Conservation (phyloP, 2,888 invertebrate genomes). For the Sminthurides aquaticus region DNA sequence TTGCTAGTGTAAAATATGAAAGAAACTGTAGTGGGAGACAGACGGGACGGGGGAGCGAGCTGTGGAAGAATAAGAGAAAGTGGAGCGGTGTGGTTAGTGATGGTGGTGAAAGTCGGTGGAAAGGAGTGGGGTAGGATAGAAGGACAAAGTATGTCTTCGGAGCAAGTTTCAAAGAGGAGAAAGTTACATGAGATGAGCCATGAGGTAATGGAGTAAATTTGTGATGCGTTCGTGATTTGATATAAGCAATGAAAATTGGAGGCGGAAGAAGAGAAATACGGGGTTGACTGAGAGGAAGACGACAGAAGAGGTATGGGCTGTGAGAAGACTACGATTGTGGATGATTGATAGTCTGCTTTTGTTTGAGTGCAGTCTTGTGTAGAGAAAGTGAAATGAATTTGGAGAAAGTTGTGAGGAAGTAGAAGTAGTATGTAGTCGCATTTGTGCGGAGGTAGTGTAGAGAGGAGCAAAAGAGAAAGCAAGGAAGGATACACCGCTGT, state of each 20-base stretch:
- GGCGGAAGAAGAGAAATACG: background rate
- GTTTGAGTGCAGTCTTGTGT: background rate
- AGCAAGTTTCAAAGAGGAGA: background rate
- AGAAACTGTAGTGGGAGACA: too few relatives aligned
- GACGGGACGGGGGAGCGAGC: too few relatives aligned
- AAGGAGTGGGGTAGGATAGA: too few relatives aligned
- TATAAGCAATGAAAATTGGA: background rate
- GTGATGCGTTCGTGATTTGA: background rate
- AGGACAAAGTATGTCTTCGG: too few relatives aligned
- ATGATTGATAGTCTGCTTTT: background rate
- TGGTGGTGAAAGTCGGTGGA: too few relatives aligned
- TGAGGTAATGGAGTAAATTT: background rate
- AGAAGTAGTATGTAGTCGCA: background rate
- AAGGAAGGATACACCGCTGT: background rate
- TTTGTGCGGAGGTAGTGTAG: background rate
- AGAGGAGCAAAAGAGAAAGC: background rate
- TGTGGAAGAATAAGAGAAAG: too few relatives aligned
- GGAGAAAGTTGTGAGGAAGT: background rate
- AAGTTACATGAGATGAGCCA: background rate
- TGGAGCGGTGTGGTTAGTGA: too few relatives aligned
- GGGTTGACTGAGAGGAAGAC: background rate
- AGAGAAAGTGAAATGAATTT: background rate
- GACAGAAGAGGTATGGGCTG: background rate
- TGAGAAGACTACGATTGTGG: background rate
- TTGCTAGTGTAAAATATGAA: too few relatives aligned